Base-by-base conservation (phyloP, 2,888 invertebrate species). In the Cyrtodaria siliqua region DNA sequence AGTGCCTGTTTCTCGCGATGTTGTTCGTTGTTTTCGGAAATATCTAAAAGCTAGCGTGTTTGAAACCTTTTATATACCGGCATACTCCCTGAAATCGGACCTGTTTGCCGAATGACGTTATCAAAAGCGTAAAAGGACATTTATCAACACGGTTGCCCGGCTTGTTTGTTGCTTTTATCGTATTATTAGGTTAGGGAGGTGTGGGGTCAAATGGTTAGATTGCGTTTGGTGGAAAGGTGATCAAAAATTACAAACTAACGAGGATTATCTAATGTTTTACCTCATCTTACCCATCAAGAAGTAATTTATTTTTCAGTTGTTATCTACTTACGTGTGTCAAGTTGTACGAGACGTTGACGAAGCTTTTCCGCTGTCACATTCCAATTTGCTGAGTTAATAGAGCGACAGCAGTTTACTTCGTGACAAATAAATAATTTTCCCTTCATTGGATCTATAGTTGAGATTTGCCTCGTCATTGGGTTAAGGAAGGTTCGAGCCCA, bases 161-260 rank as follows among this genome's bases (percentile, higher is more conserved):
- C 18, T 24, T 50, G 24, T 50, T 50, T 50, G 24, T 24, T 24
- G 24, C 12, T 24, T 12, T 50, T 50, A 50, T 50, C 23, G 23
- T 50, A 23, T 50, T 50, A 12, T 14, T 50, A 50, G 20, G 24
- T 27, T 6, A 24, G 29, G 47, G 61, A 27, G 50, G 24, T 18
- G 49, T 33, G 18, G 29, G 61, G 50, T 61, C 47, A 61, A 27
- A 49, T 18, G 14, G 26, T 29, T 29, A 49, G 47, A 50, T 61
- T 49, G 33, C 33, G 47, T 47, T 60, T 47, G 60, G 60, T n/a
- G 60, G 47, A 18, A 50, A 61, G 50, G 49, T 61, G 29, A 61
- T 26, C 50, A 49, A 47, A 60, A 47, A 47, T 47, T n/a, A 20
- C 50, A 23, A 18, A 23, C 20, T 50, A 50, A 50, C 20, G 50